phyloP scores from a whole-genome alignment of 1,140 invertebrate genomes.

The Holotrichia oblita region DNA sequence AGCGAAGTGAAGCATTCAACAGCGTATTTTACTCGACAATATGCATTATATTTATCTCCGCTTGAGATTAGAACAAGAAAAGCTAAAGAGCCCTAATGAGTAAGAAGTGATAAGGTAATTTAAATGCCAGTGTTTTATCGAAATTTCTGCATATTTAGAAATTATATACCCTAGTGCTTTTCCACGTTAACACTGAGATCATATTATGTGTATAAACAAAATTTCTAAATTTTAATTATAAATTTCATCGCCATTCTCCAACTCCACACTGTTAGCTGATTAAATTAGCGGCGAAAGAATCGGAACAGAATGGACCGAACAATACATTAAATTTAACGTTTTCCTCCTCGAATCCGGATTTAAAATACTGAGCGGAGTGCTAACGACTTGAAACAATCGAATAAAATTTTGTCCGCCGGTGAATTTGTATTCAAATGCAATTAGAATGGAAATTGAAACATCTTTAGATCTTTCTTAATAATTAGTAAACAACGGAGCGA shows the following conservation, averaged over 20 bases:
- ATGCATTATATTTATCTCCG: neutral
- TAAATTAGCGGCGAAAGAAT: too few species aligned
- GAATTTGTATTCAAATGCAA: constrained; percentile 46
- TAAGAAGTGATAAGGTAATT: neutral
- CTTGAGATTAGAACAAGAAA: neutral
- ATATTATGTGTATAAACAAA: too few species aligned
- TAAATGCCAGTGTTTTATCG: neutral
- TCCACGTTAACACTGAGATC: too few species aligned
- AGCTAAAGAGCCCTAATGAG: neutral
- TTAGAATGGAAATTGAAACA: constrained; percentile 46
- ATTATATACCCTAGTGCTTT: constrained; percentile 12
- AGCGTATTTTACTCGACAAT: neutral
- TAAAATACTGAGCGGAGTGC: neutral
- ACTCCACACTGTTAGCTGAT: too few species aligned
- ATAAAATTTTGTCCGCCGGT: constrained; percentile 35
- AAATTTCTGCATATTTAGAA: constrained; percentile 1
- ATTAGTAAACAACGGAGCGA: constrained; percentile 41
- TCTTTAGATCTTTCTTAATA: too few species aligned
- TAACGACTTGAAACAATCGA: constrained; percentile 38
- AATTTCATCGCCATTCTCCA: too few species aligned
- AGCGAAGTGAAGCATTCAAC: neutral
- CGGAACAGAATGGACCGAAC: too few species aligned
- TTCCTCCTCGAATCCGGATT: neutral
- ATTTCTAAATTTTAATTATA: too few species aligned
- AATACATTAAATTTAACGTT: too few species aligned